Conservation (phyloP, 2,888 invertebrate genomes). For the Andricus curvator region DNA sequence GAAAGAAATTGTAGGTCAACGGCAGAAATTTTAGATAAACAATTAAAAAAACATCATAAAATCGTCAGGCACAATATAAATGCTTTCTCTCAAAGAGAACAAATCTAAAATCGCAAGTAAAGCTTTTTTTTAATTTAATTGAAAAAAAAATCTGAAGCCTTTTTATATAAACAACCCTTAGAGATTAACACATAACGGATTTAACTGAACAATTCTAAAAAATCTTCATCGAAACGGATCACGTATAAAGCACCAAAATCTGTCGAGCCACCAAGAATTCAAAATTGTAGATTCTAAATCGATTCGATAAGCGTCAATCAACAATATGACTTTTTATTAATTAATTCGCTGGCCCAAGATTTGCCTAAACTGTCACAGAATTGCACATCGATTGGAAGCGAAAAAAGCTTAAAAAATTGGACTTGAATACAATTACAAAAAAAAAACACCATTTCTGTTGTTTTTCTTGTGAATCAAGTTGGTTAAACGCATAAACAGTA, state of each 20-base stretch:
- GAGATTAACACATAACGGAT: constrained; percentile 16
- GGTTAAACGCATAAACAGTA: constrained; percentile 65
- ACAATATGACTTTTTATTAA: constrained; percentile 17
- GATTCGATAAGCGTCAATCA: constrained; percentile 2
- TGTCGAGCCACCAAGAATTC: constrained; percentile 17
- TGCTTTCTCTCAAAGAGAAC: constrained; percentile 7
- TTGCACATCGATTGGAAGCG: constrained; percentile 29
- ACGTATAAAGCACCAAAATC: background rate
- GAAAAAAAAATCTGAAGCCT: constrained; percentile 13
- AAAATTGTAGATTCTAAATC: constrained; percentile 19
- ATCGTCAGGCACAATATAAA: constrained; percentile 30
- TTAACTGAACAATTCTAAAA: constrained; percentile 16
- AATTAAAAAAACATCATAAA: constrained; percentile 33
- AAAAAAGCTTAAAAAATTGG: constrained; percentile 5
- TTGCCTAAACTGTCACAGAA: constrained; percentile 23
- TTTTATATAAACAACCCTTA: constrained; percentile 36
- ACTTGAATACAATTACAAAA: constrained; percentile 27
- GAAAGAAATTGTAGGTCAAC: constrained; percentile 38
- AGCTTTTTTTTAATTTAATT: background rate
- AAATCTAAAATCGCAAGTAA: constrained; percentile 31
- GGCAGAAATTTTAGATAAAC: constrained; percentile 30
- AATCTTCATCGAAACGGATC: constrained; percentile 24
- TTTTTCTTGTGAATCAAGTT: constrained; percentile 51
- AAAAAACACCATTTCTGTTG: constrained; percentile 32
- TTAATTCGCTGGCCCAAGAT: constrained; percentile 29